These are phyloP conservation scores for Paedocypris micromegethes DNA, from an alignment of 2,797 vertebrate genomes.

Conservation along the genomic window DNA sequence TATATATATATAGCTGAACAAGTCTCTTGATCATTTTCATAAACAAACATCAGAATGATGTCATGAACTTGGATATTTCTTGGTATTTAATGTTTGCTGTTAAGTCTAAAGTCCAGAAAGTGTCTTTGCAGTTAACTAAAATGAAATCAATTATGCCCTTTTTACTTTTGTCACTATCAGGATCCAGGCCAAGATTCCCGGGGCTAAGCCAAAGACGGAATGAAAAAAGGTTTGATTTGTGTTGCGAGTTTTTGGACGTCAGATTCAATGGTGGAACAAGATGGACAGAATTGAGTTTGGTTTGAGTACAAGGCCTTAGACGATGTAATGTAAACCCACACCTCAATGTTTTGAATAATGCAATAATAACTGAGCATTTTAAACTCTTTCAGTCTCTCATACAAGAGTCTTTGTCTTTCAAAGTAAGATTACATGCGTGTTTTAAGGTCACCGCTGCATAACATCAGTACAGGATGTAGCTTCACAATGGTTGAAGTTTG, in stretches of 20 bases:
- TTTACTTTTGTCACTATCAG: constrained; percentile 52
- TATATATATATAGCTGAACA: too few species aligned
- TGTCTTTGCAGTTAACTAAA: too few species aligned
- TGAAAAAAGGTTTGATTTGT: constrained; percentile 53
- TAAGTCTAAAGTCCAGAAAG: too few species aligned
- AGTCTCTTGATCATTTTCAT: too few species aligned
- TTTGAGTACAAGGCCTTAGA: constrained; percentile 45
- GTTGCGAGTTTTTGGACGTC: constrained; percentile 42
- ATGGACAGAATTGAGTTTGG: constrained; percentile 38
- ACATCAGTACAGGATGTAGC: constrained; percentile 27
- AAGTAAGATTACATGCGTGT: constrained; percentile 21
- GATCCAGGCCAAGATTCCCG: constrained; percentile 81
- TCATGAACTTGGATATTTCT: too few species aligned
- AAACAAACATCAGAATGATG: too few species aligned
- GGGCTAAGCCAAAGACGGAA: constrained; percentile 78
- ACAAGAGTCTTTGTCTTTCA: constrained; percentile 16
- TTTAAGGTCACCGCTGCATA: constrained; percentile 12
- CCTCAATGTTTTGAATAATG: constrained; percentile 15
- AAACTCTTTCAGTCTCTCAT: constrained; percentile 8
- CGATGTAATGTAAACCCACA: constrained; percentile 30
- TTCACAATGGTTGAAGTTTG: constrained; percentile 12
- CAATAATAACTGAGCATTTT: constrained; percentile 18
- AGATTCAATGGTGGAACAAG: constrained; percentile 55
- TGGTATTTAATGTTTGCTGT: too few species aligned
- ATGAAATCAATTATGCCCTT: not conserved